A percentile compares a stretch with the other conserved stretches of the same genome.
phyloP scores from a whole-genome alignment of 2,888 invertebrate genomes.

The Microplitis manilae region DNA sequence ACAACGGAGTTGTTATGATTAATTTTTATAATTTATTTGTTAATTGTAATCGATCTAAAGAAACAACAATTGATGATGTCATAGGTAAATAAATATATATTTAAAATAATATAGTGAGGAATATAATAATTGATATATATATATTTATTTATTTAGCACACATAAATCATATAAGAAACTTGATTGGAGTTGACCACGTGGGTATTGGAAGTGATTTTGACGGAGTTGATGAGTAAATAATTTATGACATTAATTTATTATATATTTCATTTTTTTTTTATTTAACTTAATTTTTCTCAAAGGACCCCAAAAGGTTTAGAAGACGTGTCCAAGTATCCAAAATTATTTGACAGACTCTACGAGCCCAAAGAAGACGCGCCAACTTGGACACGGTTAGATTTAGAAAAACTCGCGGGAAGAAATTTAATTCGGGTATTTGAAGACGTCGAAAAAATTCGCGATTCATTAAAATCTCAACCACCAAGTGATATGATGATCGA shows the following conservation, averaged over 20 bases:
- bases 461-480: conserved; percentile 48
- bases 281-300: not conserved
- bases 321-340: conserved; percentile 73
- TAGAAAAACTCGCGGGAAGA: conserved; percentile 72
- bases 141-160: conserved; percentile 68
- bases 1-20: conserved; percentile 83
- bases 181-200: conserved; percentile 73
- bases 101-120: not conserved
- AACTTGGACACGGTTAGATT: conserved; percentile 70
- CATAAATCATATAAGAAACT: conserved; percentile 73
- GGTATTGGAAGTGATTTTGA: conserved; percentile 75
- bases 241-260: conserved; percentile 14
- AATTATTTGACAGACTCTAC: conserved; percentile 71
- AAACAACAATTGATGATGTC: conserved; percentile 79
- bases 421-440: conserved; percentile 73
- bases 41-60: conserved; percentile 65
- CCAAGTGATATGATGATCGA: conserved; percentile 58
- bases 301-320: conserved; percentile 73
- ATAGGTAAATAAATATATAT: conserved; percentile 74
- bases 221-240: conserved; percentile 69
- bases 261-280: too few species aligned
- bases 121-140: not conserved
- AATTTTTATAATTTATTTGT: conserved; percentile 81
- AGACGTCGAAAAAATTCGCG: conserved; percentile 66
- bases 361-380: conserved; percentile 53